phyloP scores from a whole-genome alignment of 2,113 vertebrate species.

The Larimichthys polyactis region DNA sequence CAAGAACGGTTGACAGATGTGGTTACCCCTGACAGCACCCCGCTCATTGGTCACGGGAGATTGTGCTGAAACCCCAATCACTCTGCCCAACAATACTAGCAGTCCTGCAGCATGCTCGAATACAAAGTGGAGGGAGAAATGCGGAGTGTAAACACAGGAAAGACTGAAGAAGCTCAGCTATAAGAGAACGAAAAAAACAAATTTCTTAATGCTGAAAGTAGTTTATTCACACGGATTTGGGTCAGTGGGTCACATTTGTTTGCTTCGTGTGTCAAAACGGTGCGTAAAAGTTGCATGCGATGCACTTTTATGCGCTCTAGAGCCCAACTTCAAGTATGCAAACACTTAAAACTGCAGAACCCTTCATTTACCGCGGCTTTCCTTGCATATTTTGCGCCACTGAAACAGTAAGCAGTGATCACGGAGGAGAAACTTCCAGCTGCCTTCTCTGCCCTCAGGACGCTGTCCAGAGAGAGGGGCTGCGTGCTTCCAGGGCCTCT shows the following conservation, averaged over 20 bases:
- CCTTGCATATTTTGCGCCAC: background rate
- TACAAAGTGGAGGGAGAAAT: conserved; percentile 59
- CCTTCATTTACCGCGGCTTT: no score
- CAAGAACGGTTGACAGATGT: conserved; percentile 92
- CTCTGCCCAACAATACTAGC: conserved; percentile 78
- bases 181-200: background rate
- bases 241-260: conserved; percentile 49
- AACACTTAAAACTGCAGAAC: background rate
- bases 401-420: conserved; percentile 24
- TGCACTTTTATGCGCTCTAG: background rate
- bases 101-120: conserved; percentile 75
- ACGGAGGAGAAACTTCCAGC: conserved; percentile 72
- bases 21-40: conserved; percentile 92
- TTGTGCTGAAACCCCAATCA: conserved; percentile 81
- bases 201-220: background rate
- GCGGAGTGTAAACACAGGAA: conserved; percentile 55
- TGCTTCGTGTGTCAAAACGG: conserved; percentile 31
- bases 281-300: conserved; percentile 66
- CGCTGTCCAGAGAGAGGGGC: conserved; percentile 88
- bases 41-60: conserved; percentile 87
- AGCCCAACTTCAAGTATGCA: background rate
- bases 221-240: conserved; percentile 40
- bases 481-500: conserved; percentile 91
- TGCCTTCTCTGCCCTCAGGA: conserved; percentile 79
- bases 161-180: background rate